A percentile compares a stretch with the other conserved stretches of the same genome.
These are phyloP conservation scores for Mongoloraphidia duomilia DNA, from an alignment of 2,888 invertebrate genomes.

Conservation along the genomic window DNA sequence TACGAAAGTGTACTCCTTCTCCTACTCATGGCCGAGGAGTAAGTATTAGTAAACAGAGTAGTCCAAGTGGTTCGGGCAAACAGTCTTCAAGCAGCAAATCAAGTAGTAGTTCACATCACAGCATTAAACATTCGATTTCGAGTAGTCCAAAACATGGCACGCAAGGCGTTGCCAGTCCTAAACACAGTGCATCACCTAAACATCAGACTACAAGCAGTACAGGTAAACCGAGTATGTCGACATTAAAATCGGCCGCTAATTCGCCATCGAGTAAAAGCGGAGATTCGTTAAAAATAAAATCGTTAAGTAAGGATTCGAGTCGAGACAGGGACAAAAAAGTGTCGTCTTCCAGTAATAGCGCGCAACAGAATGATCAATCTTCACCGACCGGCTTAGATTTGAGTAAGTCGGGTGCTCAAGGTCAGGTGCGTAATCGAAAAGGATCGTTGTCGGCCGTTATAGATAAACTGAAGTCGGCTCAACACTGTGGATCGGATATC, in stretches of 20 bases:
- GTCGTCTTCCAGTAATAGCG: constrained; percentile 21
- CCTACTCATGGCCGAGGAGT: constrained; percentile 51
- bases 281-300: constrained; percentile 36
- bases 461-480: constrained; percentile 61
- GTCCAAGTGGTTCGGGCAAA: constrained; percentile 38
- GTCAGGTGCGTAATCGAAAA: constrained; percentile 51
- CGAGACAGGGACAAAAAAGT: constrained; percentile 32
- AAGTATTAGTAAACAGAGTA: constrained; percentile 43
- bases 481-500: constrained; percentile 45
- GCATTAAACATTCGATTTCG: constrained; percentile 64
- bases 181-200: constrained; percentile 69
- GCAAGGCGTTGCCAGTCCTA: constrained; percentile 57
- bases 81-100: constrained; percentile 33
- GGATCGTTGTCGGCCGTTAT: constrained; percentile 73
- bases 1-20: constrained; percentile 57
- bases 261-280: constrained; percentile 52
- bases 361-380: constrained; percentile 46
- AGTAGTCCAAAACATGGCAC: constrained; percentile 59
- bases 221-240: constrained; percentile 81
- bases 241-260: constrained; percentile 64
- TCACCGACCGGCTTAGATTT: constrained; percentile 42
- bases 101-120: constrained; percentile 39
- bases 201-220: constrained; percentile 53
- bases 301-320: constrained; percentile 33
- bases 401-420: constrained; percentile 42